Evolutionary conservation across 30 jellyfish, hydroid and myxozoan species (phyloP).

Genomic region (Aurelia aurita complex sp. Pacific): DNA sequence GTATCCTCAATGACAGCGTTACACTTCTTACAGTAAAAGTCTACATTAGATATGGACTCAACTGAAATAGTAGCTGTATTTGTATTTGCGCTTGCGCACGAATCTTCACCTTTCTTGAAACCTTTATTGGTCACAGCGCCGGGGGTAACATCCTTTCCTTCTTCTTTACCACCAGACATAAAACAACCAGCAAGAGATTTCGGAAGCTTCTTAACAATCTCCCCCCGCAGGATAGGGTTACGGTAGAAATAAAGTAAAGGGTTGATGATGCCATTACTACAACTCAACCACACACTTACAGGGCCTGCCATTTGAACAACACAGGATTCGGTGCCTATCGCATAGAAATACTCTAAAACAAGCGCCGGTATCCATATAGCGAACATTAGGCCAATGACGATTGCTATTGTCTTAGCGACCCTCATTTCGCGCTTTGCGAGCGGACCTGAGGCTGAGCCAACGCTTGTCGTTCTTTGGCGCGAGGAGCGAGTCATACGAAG

Average conservation of each 20-base stretch:
- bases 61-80: too few relatives aligned
- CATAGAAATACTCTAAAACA: conserved; percentile 64
- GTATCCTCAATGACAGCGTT: too few relatives aligned
- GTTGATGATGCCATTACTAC: conserved; percentile 64
- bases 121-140: too few relatives aligned
- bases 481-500: conserved; percentile 39
- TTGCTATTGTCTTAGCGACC: conserved; percentile 61
- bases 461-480: conserved; percentile 3
- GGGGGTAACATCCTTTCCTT: too few relatives aligned
- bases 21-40: too few relatives aligned
- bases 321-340: conserved; percentile 59
- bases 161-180: background rate
- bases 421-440: conserved; percentile 60
- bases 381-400: conserved; percentile 58
- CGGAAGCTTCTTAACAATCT: conserved; percentile 44
- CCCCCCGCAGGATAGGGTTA: conserved; percentile 55
- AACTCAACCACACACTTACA: conserved; percentile 78
- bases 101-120: too few relatives aligned
- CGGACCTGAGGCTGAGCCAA: conserved; percentile 21
- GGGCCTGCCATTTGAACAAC: conserved; percentile 73
- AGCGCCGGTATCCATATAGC: conserved; percentile 76
- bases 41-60: too few relatives aligned
- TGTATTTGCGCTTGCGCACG: too few relatives aligned
- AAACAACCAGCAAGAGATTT: background rate
- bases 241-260: conserved; percentile 66